These are phyloP conservation scores for Sminthopsis crassicaudata DNA, from an alignment of 2,113 vertebrate genomes.

Conservation along the genomic window DNA sequence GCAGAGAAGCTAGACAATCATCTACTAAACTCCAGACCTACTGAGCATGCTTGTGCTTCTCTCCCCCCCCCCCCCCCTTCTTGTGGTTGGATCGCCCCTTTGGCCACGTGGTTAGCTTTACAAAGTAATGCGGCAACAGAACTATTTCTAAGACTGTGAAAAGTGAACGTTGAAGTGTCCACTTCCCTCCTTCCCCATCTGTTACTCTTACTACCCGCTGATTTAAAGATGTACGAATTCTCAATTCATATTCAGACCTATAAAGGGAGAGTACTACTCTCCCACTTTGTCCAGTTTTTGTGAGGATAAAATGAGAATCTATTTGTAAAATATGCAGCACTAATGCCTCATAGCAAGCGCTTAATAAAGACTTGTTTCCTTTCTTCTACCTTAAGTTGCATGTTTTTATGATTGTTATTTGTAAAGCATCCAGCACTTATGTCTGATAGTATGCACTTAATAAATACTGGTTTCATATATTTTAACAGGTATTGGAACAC, in stretches of 20 bases:
- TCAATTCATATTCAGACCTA: not conserved
- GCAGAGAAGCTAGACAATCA: not conserved
- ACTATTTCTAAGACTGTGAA: not conserved
- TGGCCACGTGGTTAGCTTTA: accelerated
- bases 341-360: too few relatives aligned
- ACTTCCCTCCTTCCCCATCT: not conserved
- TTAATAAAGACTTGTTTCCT: too few relatives aligned
- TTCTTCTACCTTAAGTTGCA: too few relatives aligned
- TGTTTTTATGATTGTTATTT: too few relatives aligned
- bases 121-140: not conserved
- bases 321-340: too few relatives aligned
- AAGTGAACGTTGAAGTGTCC: not conserved
- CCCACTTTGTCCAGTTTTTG: not conserved
- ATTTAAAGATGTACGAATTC: not conserved
- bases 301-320: not conserved
- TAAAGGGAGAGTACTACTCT: not conserved
- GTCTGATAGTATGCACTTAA: too few relatives aligned
- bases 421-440: too few relatives aligned
- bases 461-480: too few relatives aligned
- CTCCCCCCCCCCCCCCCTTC: not conserved
- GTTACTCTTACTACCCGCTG: not conserved
- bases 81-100: not conserved
- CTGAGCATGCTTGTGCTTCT: not conserved
- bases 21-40: not conserved
- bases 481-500: too few relatives aligned